Conservation (phyloP, 2,797 vertebrate species). For the Poeciliopsis gracilis region DNA sequence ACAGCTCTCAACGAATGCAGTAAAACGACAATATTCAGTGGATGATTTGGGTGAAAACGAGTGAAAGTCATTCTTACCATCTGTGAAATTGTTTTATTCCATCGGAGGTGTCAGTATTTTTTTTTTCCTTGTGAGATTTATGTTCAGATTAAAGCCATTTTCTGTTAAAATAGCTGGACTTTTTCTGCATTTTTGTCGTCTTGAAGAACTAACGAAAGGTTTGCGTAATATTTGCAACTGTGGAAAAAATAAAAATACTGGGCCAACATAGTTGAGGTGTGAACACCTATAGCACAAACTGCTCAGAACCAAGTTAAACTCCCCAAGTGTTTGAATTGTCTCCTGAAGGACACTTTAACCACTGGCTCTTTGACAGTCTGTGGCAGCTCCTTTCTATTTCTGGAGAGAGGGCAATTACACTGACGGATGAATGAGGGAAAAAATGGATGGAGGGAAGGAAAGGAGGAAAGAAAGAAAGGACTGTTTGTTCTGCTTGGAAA, state of each 20-base stretch:
- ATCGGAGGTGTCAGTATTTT: not conserved
- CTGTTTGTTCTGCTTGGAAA: conserved; percentile 68
- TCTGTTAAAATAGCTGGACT: not conserved
- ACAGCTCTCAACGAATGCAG: not conserved
- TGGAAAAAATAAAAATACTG: conserved; percentile 4
- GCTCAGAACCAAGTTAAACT: conserved; percentile 22
- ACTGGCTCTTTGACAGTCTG: conserved; percentile 64
- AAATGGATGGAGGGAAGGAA: conserved; percentile 50
- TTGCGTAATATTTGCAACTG: not conserved
- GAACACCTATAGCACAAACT: conserved; percentile 36
- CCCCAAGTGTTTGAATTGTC: conserved; percentile 32
- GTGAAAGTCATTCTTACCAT: not conserved
- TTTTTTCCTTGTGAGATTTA: not conserved
- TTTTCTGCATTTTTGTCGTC: not conserved
- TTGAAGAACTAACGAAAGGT: not conserved
- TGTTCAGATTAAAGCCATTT: not conserved
- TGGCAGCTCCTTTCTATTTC: conserved; percentile 74
- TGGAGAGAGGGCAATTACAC: conserved; percentile 75
- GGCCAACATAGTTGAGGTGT: conserved; percentile 37
- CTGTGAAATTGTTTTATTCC: not conserved
- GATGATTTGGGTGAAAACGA: not conserved
- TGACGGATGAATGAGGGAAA: conserved; percentile 70
- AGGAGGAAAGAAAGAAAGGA: conserved; percentile 61
- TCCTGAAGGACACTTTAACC: conserved; percentile 68
- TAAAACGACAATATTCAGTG: not conserved